A percentile compares a stretch with the other conserved stretches of the same genome.
These are phyloP conservation scores for Hyposmocoma kahamanoa DNA, from an alignment of 1,140 invertebrate species.

Conservation along the genomic window DNA sequence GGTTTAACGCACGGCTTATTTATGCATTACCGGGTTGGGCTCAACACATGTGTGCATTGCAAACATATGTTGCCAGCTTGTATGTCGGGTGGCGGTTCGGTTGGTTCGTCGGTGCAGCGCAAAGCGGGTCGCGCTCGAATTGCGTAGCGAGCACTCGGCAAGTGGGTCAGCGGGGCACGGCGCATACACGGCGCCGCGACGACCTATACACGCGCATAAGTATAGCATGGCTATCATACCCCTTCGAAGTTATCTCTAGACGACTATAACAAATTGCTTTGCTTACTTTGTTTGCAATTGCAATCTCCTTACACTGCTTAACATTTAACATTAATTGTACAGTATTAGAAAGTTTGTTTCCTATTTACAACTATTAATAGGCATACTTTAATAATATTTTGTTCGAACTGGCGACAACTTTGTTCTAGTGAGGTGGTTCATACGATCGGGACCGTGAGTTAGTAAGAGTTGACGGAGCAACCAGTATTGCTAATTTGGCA, in stretches of 20 bases:
- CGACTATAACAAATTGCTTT: too few species aligned
- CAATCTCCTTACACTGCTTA: too few species aligned
- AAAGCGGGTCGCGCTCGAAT: conserved; percentile 59
- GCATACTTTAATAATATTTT: too few species aligned
- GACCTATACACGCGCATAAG: conserved; percentile 9
- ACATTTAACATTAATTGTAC: too few species aligned
- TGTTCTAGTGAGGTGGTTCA: too few species aligned
- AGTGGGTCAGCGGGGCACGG: conserved; percentile 65
- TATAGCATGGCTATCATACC: too few species aligned
- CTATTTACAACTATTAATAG: too few species aligned
- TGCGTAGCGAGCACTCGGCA: conserved; percentile 63
- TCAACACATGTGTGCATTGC: neutral
- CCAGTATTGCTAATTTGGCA: conserved; percentile 26
- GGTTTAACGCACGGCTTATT: neutral
- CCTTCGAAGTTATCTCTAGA: conserved; percentile 4
- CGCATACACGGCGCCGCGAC: conserved; percentile 27
- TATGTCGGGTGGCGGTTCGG: neutral
- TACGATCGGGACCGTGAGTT: too few species aligned
- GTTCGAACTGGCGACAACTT: too few species aligned
- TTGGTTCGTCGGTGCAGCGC: conserved; percentile 27
- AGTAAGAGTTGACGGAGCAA: too few species aligned
- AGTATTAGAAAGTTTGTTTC: too few species aligned
- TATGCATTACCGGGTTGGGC: neutral
- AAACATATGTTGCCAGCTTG: neutral
- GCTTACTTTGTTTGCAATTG: too few species aligned